A percentile compares a stretch with the other conserved stretches of the same genome.
phyloP scores from a whole-genome alignment of 2,888 invertebrate species.

The Andrena flavipes region DNA sequence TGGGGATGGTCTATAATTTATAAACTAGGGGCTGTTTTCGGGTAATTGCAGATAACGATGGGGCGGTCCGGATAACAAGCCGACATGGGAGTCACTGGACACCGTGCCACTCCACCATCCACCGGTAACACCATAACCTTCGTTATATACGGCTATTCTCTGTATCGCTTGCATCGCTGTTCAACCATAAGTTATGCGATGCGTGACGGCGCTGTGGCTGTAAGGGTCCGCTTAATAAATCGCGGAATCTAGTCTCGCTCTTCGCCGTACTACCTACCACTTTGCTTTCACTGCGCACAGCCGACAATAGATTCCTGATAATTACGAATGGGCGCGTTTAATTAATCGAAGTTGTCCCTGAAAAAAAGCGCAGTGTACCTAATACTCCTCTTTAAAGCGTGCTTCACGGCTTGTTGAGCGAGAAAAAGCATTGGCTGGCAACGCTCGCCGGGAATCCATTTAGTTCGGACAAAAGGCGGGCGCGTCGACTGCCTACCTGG shows the following conservation, averaged over 20 bases:
- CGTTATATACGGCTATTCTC: slow-evolving; percentile 71
- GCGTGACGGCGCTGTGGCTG: slow-evolving; percentile 59
- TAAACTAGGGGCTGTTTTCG: slow-evolving; percentile 84
- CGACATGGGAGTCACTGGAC: slow-evolving; percentile 84
- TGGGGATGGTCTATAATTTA: slow-evolving; percentile 83
- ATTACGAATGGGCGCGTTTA: neutral
- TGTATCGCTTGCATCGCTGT: slow-evolving; percentile 66
- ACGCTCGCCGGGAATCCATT: slow-evolving; percentile 42
- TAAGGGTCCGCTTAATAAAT: slow-evolving; percentile 65
- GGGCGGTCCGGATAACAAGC: slow-evolving; percentile 84
- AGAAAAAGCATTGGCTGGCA: slow-evolving; percentile 12
- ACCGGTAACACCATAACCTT: slow-evolving; percentile 75
- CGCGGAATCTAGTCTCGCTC: slow-evolving; percentile 19
- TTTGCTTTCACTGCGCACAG: neutral
- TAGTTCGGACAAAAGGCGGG: slow-evolving; percentile 47
- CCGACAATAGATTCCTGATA: neutral
- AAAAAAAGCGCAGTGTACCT: neutral
- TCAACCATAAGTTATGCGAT: slow-evolving; percentile 68
- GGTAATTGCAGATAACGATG: slow-evolving; percentile 85
- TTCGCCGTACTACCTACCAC: neutral
- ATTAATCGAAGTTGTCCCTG: neutral
- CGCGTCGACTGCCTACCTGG: slow-evolving; percentile 56
- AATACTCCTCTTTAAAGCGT: slow-evolving; percentile 24
- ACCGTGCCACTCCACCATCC: slow-evolving; percentile 77
- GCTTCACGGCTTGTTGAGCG: slow-evolving; percentile 39